phyloP scores from a whole-genome alignment of 2,888 invertebrate species.

The Trachelus iudaicus region DNA sequence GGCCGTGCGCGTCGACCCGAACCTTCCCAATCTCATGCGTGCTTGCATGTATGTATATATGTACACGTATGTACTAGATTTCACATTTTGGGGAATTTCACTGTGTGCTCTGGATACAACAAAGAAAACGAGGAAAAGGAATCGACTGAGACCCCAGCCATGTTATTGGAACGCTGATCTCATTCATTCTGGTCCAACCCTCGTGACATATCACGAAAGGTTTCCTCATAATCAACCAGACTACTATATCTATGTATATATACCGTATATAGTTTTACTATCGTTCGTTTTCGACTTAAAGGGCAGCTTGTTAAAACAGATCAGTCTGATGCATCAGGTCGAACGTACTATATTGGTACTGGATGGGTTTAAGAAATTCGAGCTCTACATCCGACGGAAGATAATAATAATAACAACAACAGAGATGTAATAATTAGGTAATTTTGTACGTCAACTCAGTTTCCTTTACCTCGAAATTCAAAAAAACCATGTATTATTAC shows the following conservation, averaged over 20 bases:
- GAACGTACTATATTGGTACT: neutral
- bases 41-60: neutral
- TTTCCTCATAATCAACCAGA: conserved; percentile 42
- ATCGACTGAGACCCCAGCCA: neutral
- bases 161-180: neutral
- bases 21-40: conserved; percentile 11
- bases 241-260: neutral
- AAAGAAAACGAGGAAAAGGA: neutral
- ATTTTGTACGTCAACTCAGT: neutral
- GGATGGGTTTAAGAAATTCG: neutral
- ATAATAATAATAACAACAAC: neutral
- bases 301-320: conserved; percentile 41
- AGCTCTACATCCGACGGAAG: neutral
- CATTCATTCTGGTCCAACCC: neutral
- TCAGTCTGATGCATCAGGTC: neutral
- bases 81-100: neutral
- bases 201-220: conserved; percentile 60
- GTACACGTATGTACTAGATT: neutral
- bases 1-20: conserved; percentile 28
- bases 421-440: neutral
- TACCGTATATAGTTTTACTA: conserved; percentile 35
- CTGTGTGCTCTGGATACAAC: neutral
- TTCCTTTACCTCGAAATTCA: neutral
- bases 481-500: neutral
- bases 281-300: conserved; percentile 46